Base-by-base conservation (phyloP, 1,140 invertebrate species). In the Leptoteleia sp. region DNA sequence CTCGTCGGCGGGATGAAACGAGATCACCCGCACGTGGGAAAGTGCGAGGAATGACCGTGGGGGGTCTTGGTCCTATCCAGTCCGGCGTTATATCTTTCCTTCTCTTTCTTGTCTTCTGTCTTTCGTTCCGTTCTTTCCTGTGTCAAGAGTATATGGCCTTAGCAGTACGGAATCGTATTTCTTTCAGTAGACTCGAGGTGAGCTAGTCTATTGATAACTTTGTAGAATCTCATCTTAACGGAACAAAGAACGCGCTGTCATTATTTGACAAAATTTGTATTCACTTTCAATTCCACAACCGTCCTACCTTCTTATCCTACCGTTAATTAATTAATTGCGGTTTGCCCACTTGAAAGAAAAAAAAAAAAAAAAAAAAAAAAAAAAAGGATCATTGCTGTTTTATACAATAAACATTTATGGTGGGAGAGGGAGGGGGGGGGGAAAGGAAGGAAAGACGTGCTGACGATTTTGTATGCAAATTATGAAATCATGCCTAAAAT, bases 11-110 rank as follows among this genome's bases (percentile, higher is more conserved):
- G 82, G 87, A 88, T 88, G 82, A 89, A 89, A 89, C 85, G 83
- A 79, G 87, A 88, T 89, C 87, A 88, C 87, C 87, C 87, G 85
- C 85, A 89, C 86, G 87, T 88, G 88, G 87, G 87, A 88, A 88
- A 89, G 86, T 89, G 87, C 85, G 85, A 89, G 85, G 80, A 84
- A 81, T 81, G 82, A 82, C 87, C 84, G 86, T 87, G 86, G 86
- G 86, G 84, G 86, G 85, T 86, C 87, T 73, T 80, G 78, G 79
- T 82, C 77, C 82, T 84, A 82, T 83, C 82, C 79, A 80, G 62
- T 73, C 80, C 45, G 68, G 50, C 45, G 78, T 79, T 72, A 73
- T 62, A 22, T 80, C 82, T 79, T 52, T 81, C 72, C 64, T 76
- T 81, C 76, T 82, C 72, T 61, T 50, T 78, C 73, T 61, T 50